Base-by-base conservation (phyloP, 2,888 invertebrate genomes). In the Calameuta pallipes region DNA sequence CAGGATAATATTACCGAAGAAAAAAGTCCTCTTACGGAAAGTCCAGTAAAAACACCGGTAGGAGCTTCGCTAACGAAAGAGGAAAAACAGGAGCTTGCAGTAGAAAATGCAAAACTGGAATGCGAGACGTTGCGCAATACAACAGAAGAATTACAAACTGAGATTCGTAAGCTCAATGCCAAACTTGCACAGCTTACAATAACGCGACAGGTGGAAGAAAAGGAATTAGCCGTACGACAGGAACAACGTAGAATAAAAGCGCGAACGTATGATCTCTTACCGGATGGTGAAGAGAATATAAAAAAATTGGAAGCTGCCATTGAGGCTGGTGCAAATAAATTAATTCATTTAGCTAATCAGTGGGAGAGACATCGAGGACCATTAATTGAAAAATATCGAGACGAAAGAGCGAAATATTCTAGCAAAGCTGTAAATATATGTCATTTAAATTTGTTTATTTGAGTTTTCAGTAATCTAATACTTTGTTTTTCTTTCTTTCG, bases 331-430 rank as follows among this genome's bases (percentile, higher is more conserved):
- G 93, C 93, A 75, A 94, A 94, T 85, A 93, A 95, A 86, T 91
- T 96, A 68, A 92, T 94, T 36, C 93, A 93, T 78, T 90, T 96
- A 75, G 94, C 94, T 6, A 93, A 93, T 79, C 95, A 96, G 85
- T 97, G 96, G 96, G 94, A 95, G 85, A 93, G 94, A 76, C 95
- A 96, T 86, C 93, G 95, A 82, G 92, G 92, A 37, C 95, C 96
- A 0, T 90, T 96, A 23, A 92, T 95, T 36, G 93, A 94, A 82
- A 93, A 94, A 84, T 94, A 94, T 86, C 91, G 94, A 74, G 92
- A 88, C 75, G 89, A 89, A 76, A 89, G 88, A 80, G 89, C 90
- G 78, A 90, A 89, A 68, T 89, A 91, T 87, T 91, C 92, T 4
- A 91, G 90, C 69, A 92, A 92, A 87, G 92, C 92, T 84, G 93